Evolutionary conservation across 2,888 invertebrate genomes (phyloP), one percentile per base, ranked within the genome.

Genomic region (Nipponacmea schrenckii): DNA sequence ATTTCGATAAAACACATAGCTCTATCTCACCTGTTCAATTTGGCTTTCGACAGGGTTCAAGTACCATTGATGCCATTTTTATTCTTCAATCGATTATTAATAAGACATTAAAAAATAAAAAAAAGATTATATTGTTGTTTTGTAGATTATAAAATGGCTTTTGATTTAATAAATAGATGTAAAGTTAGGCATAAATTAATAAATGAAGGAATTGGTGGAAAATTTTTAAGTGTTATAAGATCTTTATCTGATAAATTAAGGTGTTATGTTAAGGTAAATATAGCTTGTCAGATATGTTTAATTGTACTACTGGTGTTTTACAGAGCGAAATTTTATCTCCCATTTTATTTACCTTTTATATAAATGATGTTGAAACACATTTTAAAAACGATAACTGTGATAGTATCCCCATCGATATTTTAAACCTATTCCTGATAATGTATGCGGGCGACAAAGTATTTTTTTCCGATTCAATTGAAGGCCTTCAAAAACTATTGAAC

Each of bases 11-110:
- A 62, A 39, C 62, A 15, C 64, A 69, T 68, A 68, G 71, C 46
- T 63, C 68, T 12, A 68, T 76, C 4, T 46, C 72, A 10, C 69
- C 68, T 63, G 45, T 70, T 5, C 74, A 76, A 62, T 64, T 71
- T 44, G 76, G 76, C 62, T 76, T 74, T 45, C 56, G 68, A 46
- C 48, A 50, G 20, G 69, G 72, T n/a, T 69, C 46, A 27, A 63
- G 64, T 17, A 68, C 74, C n/a, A 45, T 48, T 45, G 75, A 75
- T 64, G 64, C 67, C 50, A 74, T 76, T 24, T 75, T 74, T 64
- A 56, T 63, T 20, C 46, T 76, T n/a, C 27, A 62, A 39, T 65
- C 67, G 24, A 31, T 73, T n/a, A 62, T 74, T 10, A 48, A 64
- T 44, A 70, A 72, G 62, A 68, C 64, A 45, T 24, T 74, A 44